These are phyloP conservation scores for Euclidia mi DNA, from an alignment of 2,888 invertebrate species.

Conservation along the genomic window DNA sequence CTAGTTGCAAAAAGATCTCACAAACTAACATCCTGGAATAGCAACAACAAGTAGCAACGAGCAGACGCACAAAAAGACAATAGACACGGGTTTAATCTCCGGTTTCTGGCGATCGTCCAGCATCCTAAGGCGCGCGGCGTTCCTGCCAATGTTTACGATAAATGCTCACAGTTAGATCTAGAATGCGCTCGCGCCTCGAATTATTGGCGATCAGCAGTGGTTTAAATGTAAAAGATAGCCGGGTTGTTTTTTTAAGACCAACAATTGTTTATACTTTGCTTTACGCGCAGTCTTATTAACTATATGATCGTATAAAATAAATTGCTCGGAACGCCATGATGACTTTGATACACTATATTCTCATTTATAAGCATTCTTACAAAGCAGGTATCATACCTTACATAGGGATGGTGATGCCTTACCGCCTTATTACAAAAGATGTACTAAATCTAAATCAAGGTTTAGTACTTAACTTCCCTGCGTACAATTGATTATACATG, in stretches of 20 bases:
- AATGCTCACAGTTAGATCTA: constrained; percentile 40
- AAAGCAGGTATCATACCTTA: too few relatives aligned
- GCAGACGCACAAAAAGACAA: constrained; percentile 23
- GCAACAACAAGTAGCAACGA: neutral
- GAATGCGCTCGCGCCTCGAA: constrained; percentile 38
- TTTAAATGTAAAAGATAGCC: neutral
- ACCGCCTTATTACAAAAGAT: too few relatives aligned
- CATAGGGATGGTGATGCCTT: too few relatives aligned
- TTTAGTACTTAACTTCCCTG: too few relatives aligned
- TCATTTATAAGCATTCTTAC: too few relatives aligned
- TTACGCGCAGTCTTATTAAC: too few relatives aligned
- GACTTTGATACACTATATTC: too few relatives aligned
- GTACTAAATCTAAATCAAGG: too few relatives aligned
- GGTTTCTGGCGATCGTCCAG: constrained; percentile 43
- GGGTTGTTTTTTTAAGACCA: neutral
- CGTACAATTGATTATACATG: too few relatives aligned
- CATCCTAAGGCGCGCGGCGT: constrained; percentile 33
- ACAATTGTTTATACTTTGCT: too few relatives aligned
- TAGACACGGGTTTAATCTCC: neutral
- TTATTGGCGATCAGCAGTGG: constrained; percentile 21
- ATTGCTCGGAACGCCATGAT: too few relatives aligned
- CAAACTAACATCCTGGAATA: constrained; percentile 3
- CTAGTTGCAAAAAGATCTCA: neutral
- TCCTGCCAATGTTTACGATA: constrained; percentile 59
- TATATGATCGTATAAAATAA: too few relatives aligned